A percentile compares a stretch with the other conserved stretches of the same genome.
These are phyloP conservation scores for Xyrichtys novacula DNA, from an alignment of 2,797 vertebrate genomes.

Conservation along the genomic window DNA sequence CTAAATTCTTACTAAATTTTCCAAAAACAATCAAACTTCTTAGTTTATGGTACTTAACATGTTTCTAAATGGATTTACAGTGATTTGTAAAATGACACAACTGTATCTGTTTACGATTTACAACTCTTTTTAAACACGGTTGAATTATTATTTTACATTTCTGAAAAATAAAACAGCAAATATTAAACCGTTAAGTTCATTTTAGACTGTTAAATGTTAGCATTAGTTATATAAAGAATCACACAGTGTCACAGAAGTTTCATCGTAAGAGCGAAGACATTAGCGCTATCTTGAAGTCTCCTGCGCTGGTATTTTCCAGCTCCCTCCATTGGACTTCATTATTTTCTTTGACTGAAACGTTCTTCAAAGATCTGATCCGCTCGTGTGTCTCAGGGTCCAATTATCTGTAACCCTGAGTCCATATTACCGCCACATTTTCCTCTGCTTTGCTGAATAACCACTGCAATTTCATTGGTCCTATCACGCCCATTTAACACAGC, in stretches of 20 bases:
- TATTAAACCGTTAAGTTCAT: not conserved
- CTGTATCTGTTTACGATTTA: no score
- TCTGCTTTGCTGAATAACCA: constrained; percentile 32
- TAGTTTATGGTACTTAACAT: no score
- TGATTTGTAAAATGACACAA: no score
- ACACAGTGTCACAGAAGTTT: no score
- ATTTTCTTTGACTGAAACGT: not conserved
- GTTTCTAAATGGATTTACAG: no score
- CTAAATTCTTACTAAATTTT: no score
- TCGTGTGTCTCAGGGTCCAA: not conserved
- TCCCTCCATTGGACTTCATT: not conserved
- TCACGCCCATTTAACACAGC: constrained; percentile 46
- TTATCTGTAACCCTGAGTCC: constrained; percentile 15
- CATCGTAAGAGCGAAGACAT: no score
- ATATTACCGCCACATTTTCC: constrained; percentile 25
- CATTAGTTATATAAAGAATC: no score
- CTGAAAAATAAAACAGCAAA: not conserved
- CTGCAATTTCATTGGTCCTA: constrained; percentile 31
- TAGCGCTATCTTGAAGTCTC: not conserved
- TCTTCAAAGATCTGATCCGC: not conserved
- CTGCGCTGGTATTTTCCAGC: not conserved
- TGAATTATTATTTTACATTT: no score
- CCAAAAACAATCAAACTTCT: no score
- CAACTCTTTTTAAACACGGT: no score
- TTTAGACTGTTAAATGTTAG: not conserved